Evolutionary conservation across 2,888 invertebrate genomes (phyloP), one percentile per base, ranked within the genome.

Genomic region (Ormyrus labotus): DNA sequence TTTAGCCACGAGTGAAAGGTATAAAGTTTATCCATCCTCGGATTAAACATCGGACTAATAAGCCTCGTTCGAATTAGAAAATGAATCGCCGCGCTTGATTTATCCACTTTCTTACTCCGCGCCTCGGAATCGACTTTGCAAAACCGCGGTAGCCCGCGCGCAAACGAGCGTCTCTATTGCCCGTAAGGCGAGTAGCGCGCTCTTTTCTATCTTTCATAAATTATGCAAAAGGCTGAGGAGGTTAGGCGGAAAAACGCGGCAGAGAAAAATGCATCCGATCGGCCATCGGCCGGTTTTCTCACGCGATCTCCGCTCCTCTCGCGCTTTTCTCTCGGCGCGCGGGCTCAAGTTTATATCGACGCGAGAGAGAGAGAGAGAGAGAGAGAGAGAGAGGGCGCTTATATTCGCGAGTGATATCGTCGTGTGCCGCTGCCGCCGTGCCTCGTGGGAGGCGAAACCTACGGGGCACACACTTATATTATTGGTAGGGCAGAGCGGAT

Each of bases 261-360:
- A 19, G 19, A 50, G 6, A 8, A 70, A 11, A 50, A 58, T 50
- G 48, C 19, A 19, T 1, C 11, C 74, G 76, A 76, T 80, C 80
- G 80, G 13, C 48, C 76, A 80, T 72, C 72, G 80, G 47, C 73
- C 69, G 77, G 64, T 81, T 81, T 81, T 81, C 81, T 81, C 81
- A 81, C 81, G 81, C 77, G 77, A 81, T 77, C 72, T 80, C 19
- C 19, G 2, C 19, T 19, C 19, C 19, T 19, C 57, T 57, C 48
- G 19, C 63, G 55, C 45, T 48, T 34, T 11, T 19, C 8, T 63
- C 19, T 50, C 58, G n/a, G 61, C 58, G 58, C 47, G 47, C 45
- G 50, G 50, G 51, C 69, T 48, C 60, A 69, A 69, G 57, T 72
- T 68, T 78, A 19, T 19, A 72, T 79, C 73, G 51, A 63, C 73